A percentile compares a stretch with the other conserved stretches of the same genome.
phyloP scores from a whole-genome alignment of 2,113 vertebrate genomes.

The Ondatra zibethicus region DNA sequence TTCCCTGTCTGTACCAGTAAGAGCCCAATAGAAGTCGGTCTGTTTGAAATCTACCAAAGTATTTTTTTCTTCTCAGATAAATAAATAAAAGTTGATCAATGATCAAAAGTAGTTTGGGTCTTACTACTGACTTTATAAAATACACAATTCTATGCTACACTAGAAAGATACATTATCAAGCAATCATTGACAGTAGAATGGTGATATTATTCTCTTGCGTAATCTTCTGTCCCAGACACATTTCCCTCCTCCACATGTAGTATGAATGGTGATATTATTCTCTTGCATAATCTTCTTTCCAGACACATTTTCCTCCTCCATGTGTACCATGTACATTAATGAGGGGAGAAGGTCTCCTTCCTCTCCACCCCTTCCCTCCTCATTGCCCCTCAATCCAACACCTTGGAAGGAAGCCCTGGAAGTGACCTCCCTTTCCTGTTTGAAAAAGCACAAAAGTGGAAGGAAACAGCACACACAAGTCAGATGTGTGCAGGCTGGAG shows the following conservation, averaged over 20 bases:
- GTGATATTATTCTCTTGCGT: neutral
- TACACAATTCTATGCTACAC: neutral
- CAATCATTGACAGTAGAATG: neutral
- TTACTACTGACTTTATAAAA: neutral
- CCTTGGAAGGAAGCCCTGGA: slow-evolving; percentile 57
- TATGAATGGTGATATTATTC: neutral
- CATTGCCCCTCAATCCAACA: neutral
- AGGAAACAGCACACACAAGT: neutral
- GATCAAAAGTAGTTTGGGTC: neutral
- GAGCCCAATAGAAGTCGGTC: neutral
- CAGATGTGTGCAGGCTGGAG: neutral
- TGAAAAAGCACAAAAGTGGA: neutral
- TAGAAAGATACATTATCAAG: neutral
- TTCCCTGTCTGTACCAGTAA: neutral
- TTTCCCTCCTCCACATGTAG: neutral
- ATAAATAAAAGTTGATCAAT: neutral
- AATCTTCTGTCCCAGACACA: neutral
- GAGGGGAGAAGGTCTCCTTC: neutral
- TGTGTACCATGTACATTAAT: slow-evolving; percentile 9
- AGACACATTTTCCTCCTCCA: neutral
- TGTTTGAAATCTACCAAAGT: neutral
- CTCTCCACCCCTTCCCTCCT: neutral
- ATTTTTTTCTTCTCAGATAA: neutral
- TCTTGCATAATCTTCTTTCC: neutral
- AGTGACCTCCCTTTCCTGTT: slow-evolving; percentile 55